Percentiles rank a stretch among this genome's conserved stretches.
Conservation (phyloP, 2,888 invertebrate genomes). For the Lepidonotus clava region DNA sequence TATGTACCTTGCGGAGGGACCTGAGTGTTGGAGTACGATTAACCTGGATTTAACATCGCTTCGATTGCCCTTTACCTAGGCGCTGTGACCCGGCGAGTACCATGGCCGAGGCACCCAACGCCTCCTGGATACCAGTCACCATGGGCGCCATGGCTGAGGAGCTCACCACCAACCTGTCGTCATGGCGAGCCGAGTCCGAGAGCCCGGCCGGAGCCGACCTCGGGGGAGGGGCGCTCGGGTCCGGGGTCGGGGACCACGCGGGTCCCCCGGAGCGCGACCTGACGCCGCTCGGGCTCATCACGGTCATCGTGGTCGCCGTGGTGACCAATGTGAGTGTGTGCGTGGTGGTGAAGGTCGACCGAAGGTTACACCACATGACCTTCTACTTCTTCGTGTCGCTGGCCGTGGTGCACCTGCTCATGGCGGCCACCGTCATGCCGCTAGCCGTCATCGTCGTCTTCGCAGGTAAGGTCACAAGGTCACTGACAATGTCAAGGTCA, state of each 20-base stretch:
- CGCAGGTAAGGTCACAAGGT: conserved; percentile 55
- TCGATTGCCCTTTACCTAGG: no score
- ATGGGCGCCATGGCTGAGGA: conserved; percentile 25
- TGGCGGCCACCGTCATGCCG: conserved; percentile 59
- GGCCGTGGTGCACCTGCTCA: conserved; percentile 59
- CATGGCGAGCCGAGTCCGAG: neutral
- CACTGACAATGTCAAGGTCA: neutral
- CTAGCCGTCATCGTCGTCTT: conserved; percentile 56
- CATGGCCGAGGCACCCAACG: neutral
- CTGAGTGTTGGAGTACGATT: no score
- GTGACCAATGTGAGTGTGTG: conserved; percentile 56
- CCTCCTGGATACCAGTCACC: conserved; percentile 30
- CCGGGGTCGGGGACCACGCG: neutral
- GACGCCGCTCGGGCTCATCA: conserved; percentile 51
- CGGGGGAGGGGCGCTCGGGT: neutral
- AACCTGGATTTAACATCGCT: no score
- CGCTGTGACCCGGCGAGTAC: no score
- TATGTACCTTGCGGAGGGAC: no score
- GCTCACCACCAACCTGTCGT: conserved; percentile 10
- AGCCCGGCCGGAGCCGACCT: neutral
- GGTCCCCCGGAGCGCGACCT: neutral
- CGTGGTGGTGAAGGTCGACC: conserved; percentile 57
- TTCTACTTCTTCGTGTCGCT: conserved; percentile 62
- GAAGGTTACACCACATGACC: conserved; percentile 61
- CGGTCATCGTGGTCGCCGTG: conserved; percentile 53